phyloP scores from a whole-genome alignment of 2,113 vertebrate species.

The Triplophysa rosa region DNA sequence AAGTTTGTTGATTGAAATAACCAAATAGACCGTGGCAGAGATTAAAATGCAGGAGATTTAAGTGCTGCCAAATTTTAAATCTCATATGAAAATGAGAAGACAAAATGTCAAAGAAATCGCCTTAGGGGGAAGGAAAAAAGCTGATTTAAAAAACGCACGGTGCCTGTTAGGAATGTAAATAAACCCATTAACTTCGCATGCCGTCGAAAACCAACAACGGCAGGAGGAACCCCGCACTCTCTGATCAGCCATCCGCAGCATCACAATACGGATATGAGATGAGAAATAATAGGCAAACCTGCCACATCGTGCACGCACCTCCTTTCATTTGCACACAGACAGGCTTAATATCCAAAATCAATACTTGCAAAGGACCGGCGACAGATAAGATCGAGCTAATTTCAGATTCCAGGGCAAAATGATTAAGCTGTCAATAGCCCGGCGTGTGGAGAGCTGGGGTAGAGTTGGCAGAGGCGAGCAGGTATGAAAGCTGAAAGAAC shows the following conservation, averaged over 20 bases:
- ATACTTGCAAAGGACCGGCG: slow-evolving; percentile 66
- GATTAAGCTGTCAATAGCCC: slow-evolving; percentile 70
- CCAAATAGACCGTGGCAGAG: slow-evolving; percentile 24
- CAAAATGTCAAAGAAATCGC: slow-evolving; percentile 31
- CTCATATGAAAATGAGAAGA: slow-evolving; percentile 15
- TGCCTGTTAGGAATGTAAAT: slow-evolving; percentile 29
- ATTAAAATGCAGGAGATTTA: slow-evolving; percentile 37
- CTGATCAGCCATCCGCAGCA: slow-evolving; percentile 1
- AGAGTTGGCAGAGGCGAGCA: slow-evolving; percentile 42
- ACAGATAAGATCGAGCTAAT: slow-evolving; percentile 76
- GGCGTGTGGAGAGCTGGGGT: slow-evolving; percentile 7
- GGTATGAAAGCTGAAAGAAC: slow-evolving; percentile 38
- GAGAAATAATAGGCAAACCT: slow-evolving; percentile 44
- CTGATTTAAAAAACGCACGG: slow-evolving; percentile 18
- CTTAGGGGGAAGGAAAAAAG: neutral
- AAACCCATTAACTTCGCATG: slow-evolving; percentile 29
- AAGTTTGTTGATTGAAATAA: slow-evolving; percentile 32
- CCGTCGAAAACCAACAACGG: slow-evolving; percentile 14
- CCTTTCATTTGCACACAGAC: slow-evolving; percentile 66
- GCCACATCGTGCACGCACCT: slow-evolving; percentile 64
- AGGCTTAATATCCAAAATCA: slow-evolving; percentile 74
- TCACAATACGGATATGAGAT: slow-evolving; percentile 30
- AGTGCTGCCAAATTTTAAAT: slow-evolving; percentile 35
- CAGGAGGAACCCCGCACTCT: neutral
- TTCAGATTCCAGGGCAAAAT: slow-evolving; percentile 69